Evolutionary conservation across 2,888 invertebrate species (phyloP).

Genomic region (Lamproptera curius): DNA sequence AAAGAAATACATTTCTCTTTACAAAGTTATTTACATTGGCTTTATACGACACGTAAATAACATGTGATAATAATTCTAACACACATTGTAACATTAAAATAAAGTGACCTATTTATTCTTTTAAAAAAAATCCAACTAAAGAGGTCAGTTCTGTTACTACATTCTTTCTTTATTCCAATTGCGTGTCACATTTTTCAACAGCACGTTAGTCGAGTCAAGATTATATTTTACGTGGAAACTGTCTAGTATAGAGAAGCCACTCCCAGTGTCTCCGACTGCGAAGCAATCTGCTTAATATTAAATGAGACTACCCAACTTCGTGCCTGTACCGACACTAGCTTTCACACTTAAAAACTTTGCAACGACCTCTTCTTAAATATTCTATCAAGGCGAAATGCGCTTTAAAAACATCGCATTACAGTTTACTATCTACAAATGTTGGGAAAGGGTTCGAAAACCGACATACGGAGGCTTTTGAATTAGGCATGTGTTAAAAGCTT

Average conservation of each 20-base stretch:
- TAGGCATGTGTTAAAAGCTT: conserved; percentile 74
- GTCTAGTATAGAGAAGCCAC: conserved; percentile 34
- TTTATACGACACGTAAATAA: too few relatives aligned
- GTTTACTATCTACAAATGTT: conserved; percentile 12
- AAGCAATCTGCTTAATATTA: conserved; percentile 72
- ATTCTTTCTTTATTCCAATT: neutral
- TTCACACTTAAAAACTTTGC: conserved; percentile 49
- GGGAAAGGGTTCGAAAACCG: conserved; percentile 34
- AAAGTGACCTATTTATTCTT: too few relatives aligned
- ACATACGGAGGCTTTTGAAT: conserved; percentile 51
- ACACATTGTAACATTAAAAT: too few relatives aligned
- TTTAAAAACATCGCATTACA: conserved; percentile 24
- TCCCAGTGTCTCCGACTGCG: conserved; percentile 28
- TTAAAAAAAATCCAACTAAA: too few relatives aligned
- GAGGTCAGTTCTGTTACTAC: too few relatives aligned
- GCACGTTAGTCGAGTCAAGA: neutral
- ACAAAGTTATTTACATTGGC: too few relatives aligned
- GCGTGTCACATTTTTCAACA: neutral
- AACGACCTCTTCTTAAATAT: conserved; percentile 43
- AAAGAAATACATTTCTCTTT: too few relatives aligned
- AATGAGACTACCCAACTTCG: conserved; percentile 72
- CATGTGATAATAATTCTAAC: too few relatives aligned
- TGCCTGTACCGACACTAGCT: conserved; percentile 63
- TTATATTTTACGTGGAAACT: conserved; percentile 12
- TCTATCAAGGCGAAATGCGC: conserved; percentile 31